Evolutionary conservation across 2,888 invertebrate species (phyloP).

Genomic region (Nomada goodeniana): DNA sequence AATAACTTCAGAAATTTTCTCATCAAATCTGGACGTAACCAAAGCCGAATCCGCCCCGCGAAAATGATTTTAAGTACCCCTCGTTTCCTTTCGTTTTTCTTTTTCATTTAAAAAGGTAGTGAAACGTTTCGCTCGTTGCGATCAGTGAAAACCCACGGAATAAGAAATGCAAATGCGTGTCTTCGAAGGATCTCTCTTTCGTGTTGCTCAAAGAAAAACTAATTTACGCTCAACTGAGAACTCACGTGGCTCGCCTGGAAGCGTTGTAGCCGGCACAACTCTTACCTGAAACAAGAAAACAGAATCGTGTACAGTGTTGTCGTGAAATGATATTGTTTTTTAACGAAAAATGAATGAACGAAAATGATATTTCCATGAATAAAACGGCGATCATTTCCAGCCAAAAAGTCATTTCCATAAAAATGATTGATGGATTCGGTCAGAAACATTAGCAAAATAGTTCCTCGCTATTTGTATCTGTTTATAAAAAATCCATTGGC

Average conservation of each 20-base stretch:
- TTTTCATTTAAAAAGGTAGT: not conserved
- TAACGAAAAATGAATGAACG: too few relatives aligned
- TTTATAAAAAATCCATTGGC: too few relatives aligned
- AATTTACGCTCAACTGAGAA: constrained; percentile 16
- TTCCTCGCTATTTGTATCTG: too few relatives aligned
- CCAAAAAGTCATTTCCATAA: too few relatives aligned
- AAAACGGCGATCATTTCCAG: too few relatives aligned
- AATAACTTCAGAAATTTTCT: constrained; percentile 3
- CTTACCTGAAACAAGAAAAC: constrained; percentile 56
- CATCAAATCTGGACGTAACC: not conserved
- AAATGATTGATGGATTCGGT: too few relatives aligned
- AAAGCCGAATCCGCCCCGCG: too few relatives aligned
- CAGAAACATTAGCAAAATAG: too few relatives aligned
- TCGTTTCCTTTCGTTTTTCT: not conserved
- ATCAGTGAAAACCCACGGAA: not conserved
- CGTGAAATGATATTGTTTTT: too few relatives aligned
- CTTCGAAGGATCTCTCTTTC: not conserved
- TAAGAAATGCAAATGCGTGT: not conserved
- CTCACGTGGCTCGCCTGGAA: not conserved
- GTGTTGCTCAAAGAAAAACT: not conserved
- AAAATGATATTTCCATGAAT: not conserved
- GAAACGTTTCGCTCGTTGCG: not conserved
- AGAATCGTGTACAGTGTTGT: not conserved
- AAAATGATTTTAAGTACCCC: not conserved
- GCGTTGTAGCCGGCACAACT: not conserved